Base-by-base conservation (phyloP, 2,888 invertebrate genomes). In the Bembecia ichneumoniformis region DNA sequence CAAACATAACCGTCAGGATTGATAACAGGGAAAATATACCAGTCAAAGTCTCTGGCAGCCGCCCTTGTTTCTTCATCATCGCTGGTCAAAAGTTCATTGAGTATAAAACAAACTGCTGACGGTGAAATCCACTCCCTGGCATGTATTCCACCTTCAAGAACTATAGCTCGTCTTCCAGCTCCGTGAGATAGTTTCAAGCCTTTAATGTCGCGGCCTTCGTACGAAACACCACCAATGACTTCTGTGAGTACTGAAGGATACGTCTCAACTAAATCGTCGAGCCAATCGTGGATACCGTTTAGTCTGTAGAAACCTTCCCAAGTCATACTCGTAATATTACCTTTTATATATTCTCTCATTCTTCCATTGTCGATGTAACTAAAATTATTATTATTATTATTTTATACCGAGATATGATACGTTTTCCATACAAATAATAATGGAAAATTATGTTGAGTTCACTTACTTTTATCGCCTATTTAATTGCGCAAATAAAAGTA, bases 1-100 rank as follows among this genome's bases (percentile, higher is more conserved):
- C 70, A 91, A 45, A 89, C 92, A 64, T 90, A 94, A 11, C 94
- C 94, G 68, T 94, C 94, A 4, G 93, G 93, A 68, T 94, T 94
- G 45, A 91, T 70, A 2, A 91, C 81, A 0, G 94, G 93, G 45
- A 94, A 77, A 49, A 94, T 82, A 62, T 91, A 91, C 91, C 91
- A 94, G 58, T 93, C 91, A 58, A 88, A 87, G 9, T 67, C 68
- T 10, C 78, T 66, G 0, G 87, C 89, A 20, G 90, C 71, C 0
- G 60, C 49, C 49, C 74, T 77, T 2, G 90, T 57, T 0, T 68
- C 62, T 0, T 57, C 46, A 35, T 89, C 67, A 0, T 69, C 57
- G 15, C 87, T 88, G 13, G 78, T 77, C 11, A 91, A 55, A 2
- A 92, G 68, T 57, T 90, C 79, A 49, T 89, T 78, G 20, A 90